Evolutionary conservation across 37 sponge, comb jelly and placozoan genomes (phyloP), one percentile per base, ranked within the genome.

Genomic region (Halichondria panicea): DNA sequence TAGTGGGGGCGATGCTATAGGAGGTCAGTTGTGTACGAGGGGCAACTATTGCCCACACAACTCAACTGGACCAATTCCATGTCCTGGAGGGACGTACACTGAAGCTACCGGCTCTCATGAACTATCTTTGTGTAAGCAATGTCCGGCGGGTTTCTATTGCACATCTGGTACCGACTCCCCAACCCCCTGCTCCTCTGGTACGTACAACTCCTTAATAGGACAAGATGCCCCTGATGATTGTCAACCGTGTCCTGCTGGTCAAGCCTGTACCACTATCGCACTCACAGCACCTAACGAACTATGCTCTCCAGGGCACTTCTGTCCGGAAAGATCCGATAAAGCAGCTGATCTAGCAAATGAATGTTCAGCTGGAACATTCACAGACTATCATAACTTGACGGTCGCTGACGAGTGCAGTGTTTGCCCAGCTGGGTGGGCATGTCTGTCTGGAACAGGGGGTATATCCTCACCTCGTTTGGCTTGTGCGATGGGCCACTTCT

Each of bases 1-100:
- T 65, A 65, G n/a, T 65, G 66, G 66, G 4, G 66, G 66, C 11
- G 66, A 65, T 65, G 66, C 40, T 9, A 36, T 35, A 36, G 66
- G 66, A n/a, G 66, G 66, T 18, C 66, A 65, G 35, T 37, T 65
- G 9, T 65, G 66, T 65, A 37, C 66, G 8, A 65, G 66, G 30
- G 66, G 66, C 11, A 12, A 65, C 22, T 65, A 36, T 22, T 65
- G 66, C 35, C 66, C 66, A n/a, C 40, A 33, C 30, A 33, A 65
- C 12, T 36, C 66, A n/a, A 40, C 40, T 9, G 9, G n/a, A 36
- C 66, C 66, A 36, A 37, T 33, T 65, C 41, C 66, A 36, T 65
- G 66, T 65, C 66, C 66, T 65, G 66, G 39, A n/a, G 66, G 66
- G 9, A 65, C 66, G 9, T 65, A n/a, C 22, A 65, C 66, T 18